These are phyloP conservation scores for Endotricha flammealis DNA, from an alignment of 2,888 invertebrate species.

Conservation along the genomic window DNA sequence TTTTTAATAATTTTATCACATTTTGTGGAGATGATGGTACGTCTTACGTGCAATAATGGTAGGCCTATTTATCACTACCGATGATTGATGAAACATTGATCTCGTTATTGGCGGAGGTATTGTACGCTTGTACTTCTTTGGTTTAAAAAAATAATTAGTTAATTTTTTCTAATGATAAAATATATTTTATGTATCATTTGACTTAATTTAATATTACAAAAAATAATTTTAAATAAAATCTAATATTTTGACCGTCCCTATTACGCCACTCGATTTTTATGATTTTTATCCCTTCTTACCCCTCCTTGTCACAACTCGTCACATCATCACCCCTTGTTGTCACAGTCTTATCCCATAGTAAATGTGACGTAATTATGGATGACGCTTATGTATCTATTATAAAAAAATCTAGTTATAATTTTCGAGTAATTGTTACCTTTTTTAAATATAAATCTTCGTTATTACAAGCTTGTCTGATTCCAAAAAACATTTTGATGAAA, in stretches of 20 bases:
- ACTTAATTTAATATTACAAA: too few relatives aligned
- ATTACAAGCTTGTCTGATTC: not conserved
- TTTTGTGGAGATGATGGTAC: conserved; percentile 16
- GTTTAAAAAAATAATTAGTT: conserved; percentile 8
- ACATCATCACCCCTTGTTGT: too few relatives aligned
- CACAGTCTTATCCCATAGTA: too few relatives aligned
- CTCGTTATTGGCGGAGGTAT: conserved; percentile 30
- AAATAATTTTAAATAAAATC: too few relatives aligned
- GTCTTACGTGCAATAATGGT: conserved; percentile 18
- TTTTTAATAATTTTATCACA: conserved; percentile 20
- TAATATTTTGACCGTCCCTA: too few relatives aligned
- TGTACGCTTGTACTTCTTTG: conserved; percentile 33
- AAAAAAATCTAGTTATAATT: too few relatives aligned
- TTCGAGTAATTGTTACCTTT: not conserved
- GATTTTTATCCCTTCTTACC: too few relatives aligned
- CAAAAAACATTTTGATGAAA: not conserved
- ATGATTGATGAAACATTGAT: not conserved
- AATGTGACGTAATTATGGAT: too few relatives aligned
- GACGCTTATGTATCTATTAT: too few relatives aligned
- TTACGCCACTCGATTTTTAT: too few relatives aligned
- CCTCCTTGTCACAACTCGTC: too few relatives aligned
- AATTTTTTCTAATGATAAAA: not conserved
- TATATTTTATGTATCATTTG: too few relatives aligned
- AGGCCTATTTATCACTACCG: conserved; percentile 18
- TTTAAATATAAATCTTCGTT: conserved; percentile 1